These are phyloP conservation scores for Rhinogobio ventralis DNA, from an alignment of 2,797 vertebrate species.

Conservation along the genomic window DNA sequence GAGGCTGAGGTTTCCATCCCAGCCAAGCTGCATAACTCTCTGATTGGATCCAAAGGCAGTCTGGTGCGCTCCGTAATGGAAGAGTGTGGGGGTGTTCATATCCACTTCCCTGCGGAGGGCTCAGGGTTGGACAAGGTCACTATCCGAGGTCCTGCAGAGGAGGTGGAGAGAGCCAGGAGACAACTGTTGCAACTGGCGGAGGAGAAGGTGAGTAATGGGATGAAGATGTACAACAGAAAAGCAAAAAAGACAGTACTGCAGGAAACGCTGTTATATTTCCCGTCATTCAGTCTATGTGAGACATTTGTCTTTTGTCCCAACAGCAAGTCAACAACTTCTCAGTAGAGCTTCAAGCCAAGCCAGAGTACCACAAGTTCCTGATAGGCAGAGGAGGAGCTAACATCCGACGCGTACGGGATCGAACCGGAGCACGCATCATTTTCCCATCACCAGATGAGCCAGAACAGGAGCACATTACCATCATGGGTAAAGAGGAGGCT, in stretches of 20 bases:
- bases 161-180: constrained; percentile 81
- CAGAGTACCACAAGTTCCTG: constrained; percentile 85
- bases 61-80: constrained; percentile 86
- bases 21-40: constrained; percentile 84
- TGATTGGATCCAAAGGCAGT: constrained; percentile 85
- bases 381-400: constrained; percentile 82
- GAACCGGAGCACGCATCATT: constrained; percentile 80
- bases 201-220: constrained; percentile 76
- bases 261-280: not conserved
- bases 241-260: not conserved
- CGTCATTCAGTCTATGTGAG: not conserved
- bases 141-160: constrained; percentile 77
- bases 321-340: constrained; percentile 85
- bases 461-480: constrained; percentile 83
- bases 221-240: not conserved
- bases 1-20: constrained; percentile 83
- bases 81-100: constrained; percentile 85
- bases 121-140: constrained; percentile 82
- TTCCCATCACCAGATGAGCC: constrained; percentile 81
- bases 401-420: constrained; percentile 80
- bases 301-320: not conserved
- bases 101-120: constrained; percentile 83
- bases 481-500: constrained; percentile 81
- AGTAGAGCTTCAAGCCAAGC: constrained; percentile 78
- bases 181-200: constrained; percentile 84